Evolutionary conservation across 2,888 invertebrate species (phyloP).

Genomic region (Hypomecis punctinalis): DNA sequence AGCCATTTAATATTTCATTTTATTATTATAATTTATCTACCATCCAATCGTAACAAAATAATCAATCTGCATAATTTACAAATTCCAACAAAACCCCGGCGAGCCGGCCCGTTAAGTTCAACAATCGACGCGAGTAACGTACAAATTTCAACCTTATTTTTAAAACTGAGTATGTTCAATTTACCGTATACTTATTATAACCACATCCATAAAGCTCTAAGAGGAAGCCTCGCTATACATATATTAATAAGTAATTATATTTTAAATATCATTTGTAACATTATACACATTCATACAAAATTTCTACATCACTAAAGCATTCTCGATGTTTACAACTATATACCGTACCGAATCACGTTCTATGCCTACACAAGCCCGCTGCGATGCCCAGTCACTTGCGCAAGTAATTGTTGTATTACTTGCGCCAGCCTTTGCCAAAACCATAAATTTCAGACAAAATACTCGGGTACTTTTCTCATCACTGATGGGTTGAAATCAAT

Average conservation of each 20-base stretch:
- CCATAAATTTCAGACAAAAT: no score
- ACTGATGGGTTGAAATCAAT: no score
- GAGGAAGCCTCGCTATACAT: slow-evolving; percentile 84
- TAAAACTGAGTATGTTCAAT: slow-evolving; percentile 79
- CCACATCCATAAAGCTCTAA: slow-evolving; percentile 82
- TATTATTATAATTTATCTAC: slow-evolving; percentile 3
- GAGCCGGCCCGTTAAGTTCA: slow-evolving; percentile 44
- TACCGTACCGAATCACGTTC: slow-evolving; percentile 40
- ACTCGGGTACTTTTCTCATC: no score
- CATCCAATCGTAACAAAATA: slow-evolving; percentile 32
- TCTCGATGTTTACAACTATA: slow-evolving; percentile 70
- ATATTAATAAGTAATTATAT: slow-evolving; percentile 65
- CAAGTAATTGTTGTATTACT: background rate
- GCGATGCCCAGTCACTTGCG: background rate
- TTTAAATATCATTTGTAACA: slow-evolving; percentile 78
- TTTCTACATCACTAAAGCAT: slow-evolving; percentile 73
- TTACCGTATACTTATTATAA: slow-evolving; percentile 80
- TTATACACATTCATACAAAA: slow-evolving; percentile 80
- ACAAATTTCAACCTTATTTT: slow-evolving; percentile 68
- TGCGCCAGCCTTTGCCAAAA: background rate
- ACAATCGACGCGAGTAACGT: slow-evolving; percentile 59
- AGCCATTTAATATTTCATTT: background rate
- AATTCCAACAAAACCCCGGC: slow-evolving; percentile 43
- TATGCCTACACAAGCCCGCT: background rate
- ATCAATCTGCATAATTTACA: slow-evolving; percentile 36